phyloP scores from a whole-genome alignment of 2,113 vertebrate species.

The Podarcis cretensis region DNA sequence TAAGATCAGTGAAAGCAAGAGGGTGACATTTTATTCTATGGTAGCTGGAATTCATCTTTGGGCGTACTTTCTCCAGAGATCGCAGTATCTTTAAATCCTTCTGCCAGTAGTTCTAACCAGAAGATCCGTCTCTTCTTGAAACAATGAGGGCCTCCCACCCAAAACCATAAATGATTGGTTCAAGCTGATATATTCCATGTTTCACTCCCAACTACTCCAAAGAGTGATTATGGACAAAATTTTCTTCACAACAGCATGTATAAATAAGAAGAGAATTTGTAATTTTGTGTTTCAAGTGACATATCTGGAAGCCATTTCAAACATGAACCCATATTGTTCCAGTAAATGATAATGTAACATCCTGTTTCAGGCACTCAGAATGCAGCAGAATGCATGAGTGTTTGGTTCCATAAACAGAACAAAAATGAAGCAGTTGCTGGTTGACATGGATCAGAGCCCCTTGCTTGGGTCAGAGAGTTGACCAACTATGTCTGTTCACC shows the following conservation, averaged over 20 bases:
- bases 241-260: background rate
- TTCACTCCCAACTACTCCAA: conserved; percentile 5
- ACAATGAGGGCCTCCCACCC: background rate
- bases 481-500: background rate
- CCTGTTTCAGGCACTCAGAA: background rate
- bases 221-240: background rate
- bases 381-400: background rate
- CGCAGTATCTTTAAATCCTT: background rate
- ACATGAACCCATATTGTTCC: background rate
- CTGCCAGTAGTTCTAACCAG: background rate
- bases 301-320: conserved; percentile 16
- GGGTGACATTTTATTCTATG: background rate
- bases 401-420: conserved; percentile 3
- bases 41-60: background rate
- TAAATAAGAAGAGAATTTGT: conserved; percentile 12
- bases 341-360: background rate
- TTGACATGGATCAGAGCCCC: background rate
- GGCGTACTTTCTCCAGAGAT: background rate
- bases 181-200: background rate
- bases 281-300: background rate
- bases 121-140: background rate
- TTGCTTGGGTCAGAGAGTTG: background rate
- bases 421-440: conserved; percentile 5
- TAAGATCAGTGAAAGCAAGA: background rate
- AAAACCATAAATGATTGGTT: background rate